Conservation (phyloP, 2,888 invertebrate genomes). For the Cinara cedri region DNA sequence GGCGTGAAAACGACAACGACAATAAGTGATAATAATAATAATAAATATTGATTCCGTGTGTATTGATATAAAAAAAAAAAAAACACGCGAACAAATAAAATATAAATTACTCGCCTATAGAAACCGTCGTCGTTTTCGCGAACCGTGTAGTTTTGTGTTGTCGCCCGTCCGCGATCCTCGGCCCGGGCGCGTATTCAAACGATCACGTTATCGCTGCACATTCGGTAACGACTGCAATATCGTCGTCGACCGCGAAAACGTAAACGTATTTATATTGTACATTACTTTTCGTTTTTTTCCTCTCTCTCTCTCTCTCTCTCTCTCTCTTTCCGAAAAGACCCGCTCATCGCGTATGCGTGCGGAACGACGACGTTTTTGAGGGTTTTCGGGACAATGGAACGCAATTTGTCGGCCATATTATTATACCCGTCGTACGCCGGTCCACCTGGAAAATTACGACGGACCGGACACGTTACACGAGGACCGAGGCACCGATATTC, state of each 20-base stretch:
- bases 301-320: too few species aligned
- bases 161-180: too few species aligned
- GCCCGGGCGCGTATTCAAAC: too few species aligned
- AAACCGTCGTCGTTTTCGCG: background rate
- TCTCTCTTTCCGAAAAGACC: too few species aligned
- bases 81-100: background rate
- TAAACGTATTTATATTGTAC: constrained; percentile 20
- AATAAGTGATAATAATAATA: background rate
- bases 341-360: background rate
- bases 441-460: constrained; percentile 29
- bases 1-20: background rate
- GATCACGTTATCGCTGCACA: too few species aligned
- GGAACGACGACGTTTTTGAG: background rate
- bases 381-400: constrained; percentile 24
- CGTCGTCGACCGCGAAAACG: constrained; percentile 38
- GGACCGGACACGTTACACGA: constrained; percentile 34
- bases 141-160: too few species aligned
- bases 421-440: too few species aligned
- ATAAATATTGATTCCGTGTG: constrained; percentile 32
- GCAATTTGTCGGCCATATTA: constrained; percentile 51
- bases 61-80: too few species aligned
- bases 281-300: background rate
- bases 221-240: too few species aligned
- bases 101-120: constrained; percentile 13
- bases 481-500: too few species aligned